These are phyloP conservation scores for Scaptodrosophila latifasciaeformis DNA, from an alignment of 2,888 invertebrate genomes.

Conservation along the genomic window DNA sequence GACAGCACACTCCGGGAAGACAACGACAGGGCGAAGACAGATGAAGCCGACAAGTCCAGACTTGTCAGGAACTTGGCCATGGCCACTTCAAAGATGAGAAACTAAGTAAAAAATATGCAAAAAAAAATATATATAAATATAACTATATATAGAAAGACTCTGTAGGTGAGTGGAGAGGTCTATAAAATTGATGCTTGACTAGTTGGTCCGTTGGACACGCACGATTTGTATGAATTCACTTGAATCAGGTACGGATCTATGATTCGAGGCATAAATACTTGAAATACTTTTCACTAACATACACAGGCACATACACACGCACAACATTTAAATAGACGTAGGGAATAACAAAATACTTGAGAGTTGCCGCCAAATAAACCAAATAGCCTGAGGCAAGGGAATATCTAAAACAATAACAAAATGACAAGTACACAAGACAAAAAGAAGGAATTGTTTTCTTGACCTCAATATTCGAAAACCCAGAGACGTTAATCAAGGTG, in stretches of 20 bases:
- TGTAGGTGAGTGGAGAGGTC: too few relatives aligned
- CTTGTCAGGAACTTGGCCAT: constrained; percentile 15
- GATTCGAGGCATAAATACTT: neutral
- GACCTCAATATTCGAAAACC: constrained; percentile 36
- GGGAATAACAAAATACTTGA: constrained; percentile 54
- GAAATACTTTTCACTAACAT: too few relatives aligned
- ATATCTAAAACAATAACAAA: neutral
- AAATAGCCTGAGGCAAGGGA: neutral
- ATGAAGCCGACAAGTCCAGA: constrained; percentile 11
- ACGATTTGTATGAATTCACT: too few relatives aligned
- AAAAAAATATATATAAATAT: neutral
- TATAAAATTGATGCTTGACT: too few relatives aligned
- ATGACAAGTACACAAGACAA: neutral
- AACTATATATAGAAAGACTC: too few relatives aligned
- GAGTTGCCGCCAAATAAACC: constrained; percentile 2
- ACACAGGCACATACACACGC: neutral
- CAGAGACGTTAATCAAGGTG: too few relatives aligned
- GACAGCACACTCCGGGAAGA: constrained; percentile 33
- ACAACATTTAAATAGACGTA: too few relatives aligned
- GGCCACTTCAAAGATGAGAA: neutral
- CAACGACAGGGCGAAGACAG: constrained; percentile 9
- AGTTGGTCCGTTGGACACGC: too few relatives aligned
- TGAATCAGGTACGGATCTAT: neutral
- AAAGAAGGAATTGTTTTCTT: constrained; percentile 35
- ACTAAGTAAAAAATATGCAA: neutral